Evolutionary conservation across 1,140 invertebrate species (phyloP).

Genomic region (Saccostrea echinata): DNA sequence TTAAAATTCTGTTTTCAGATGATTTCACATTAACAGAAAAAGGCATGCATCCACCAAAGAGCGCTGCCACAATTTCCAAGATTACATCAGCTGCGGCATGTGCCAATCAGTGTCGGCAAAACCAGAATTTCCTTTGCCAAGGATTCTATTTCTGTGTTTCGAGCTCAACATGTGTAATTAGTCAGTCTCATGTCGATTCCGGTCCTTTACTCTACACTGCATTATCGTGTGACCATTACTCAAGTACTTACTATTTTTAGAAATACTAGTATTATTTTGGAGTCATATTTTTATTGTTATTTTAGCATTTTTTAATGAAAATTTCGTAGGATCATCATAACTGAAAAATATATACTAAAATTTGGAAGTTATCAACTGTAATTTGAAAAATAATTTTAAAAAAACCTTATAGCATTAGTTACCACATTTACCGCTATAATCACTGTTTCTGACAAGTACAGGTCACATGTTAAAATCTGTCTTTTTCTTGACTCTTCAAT

Average conservation of each 20-base stretch:
- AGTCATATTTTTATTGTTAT: too few relatives aligned
- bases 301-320: too few relatives aligned
- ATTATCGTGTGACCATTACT: slow-evolving; percentile 40
- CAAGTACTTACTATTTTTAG: too few relatives aligned
- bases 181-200: slow-evolving; percentile 28
- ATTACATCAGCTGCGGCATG: slow-evolving; percentile 4
- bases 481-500: not conserved
- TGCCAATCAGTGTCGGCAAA: slow-evolving; percentile 10
- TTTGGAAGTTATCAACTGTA: too few relatives aligned
- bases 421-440: too few relatives aligned
- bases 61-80: not conserved
- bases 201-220: not conserved
- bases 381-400: too few relatives aligned
- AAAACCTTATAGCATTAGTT: too few relatives aligned
- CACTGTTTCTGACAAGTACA: too few relatives aligned
- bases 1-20: too few relatives aligned
- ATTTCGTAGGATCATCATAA: too few relatives aligned
- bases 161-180: slow-evolving; percentile 23
- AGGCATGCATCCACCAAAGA: slow-evolving; percentile 14
- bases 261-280: too few relatives aligned
- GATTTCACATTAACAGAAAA: slow-evolving; percentile 23
- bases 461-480: too few relatives aligned
- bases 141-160: slow-evolving; percentile 43
- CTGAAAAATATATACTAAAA: not conserved
- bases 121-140: slow-evolving; percentile 30